Evolutionary conservation across 1,140 invertebrate genomes (phyloP).

Genomic region (Drosophila rufa): DNA sequence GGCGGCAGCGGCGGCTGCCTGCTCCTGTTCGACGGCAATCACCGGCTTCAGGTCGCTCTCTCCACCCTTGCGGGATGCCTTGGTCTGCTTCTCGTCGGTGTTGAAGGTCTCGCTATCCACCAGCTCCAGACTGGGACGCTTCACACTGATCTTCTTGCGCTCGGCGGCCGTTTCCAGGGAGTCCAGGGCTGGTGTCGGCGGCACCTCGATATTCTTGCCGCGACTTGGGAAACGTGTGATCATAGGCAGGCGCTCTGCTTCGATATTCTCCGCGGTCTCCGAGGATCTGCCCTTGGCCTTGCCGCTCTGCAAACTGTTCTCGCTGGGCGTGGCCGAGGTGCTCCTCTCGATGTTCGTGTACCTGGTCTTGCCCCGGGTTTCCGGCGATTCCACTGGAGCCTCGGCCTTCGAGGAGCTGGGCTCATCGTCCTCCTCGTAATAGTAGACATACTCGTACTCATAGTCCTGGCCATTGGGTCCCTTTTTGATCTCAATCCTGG

Average conservation of each 20-base stretch:
- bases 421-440: slow-evolving; percentile 94
- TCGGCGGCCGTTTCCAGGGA: slow-evolving; percentile 85
- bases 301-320: slow-evolving; percentile 86
- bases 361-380: slow-evolving; percentile 86
- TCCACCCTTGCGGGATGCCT: slow-evolving; percentile 67
- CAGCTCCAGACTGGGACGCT: slow-evolving; percentile 90
- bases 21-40: slow-evolving; percentile 71
- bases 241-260: slow-evolving; percentile 89
- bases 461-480: slow-evolving; percentile 96
- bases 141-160: slow-evolving; percentile 85
- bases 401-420: slow-evolving; percentile 82
- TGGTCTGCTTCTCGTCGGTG: slow-evolving; percentile 87
- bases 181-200: slow-evolving; percentile 74
- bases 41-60: slow-evolving; percentile 80
- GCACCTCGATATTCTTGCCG: slow-evolving; percentile 85
- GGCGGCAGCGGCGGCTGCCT: slow-evolving; percentile 59
- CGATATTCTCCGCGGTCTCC: slow-evolving; percentile 86
- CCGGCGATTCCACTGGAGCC: slow-evolving; percentile 29
- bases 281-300: slow-evolving; percentile 85
- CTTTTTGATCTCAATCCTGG: slow-evolving; percentile 92
- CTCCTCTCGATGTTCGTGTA: slow-evolving; percentile 89
- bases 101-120: slow-evolving; percentile 93
- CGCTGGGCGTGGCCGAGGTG: slow-evolving; percentile 85
- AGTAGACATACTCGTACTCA: slow-evolving; percentile 96
- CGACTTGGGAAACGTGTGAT: slow-evolving; percentile 92